Percentiles rank a stretch among this genome's conserved stretches.
Conservation (phyloP, 2,113 vertebrate genomes). For the Onychostruthus taczanowskii region DNA sequence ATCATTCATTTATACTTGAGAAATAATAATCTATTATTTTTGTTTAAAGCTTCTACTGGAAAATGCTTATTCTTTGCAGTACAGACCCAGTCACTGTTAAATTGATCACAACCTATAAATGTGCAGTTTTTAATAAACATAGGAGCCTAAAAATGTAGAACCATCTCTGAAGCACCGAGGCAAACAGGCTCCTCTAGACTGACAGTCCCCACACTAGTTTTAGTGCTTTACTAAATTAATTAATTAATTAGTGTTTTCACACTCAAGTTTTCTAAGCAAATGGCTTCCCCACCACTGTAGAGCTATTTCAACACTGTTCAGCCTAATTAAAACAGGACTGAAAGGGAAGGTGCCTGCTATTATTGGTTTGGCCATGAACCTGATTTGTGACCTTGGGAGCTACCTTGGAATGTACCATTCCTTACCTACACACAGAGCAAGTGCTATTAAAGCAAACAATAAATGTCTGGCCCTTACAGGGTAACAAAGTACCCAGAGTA, state of each 20-base stretch:
- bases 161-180: background rate
- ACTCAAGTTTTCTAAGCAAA: background rate
- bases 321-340: constrained; percentile 31
- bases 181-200: background rate
- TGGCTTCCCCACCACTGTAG: background rate
- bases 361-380: constrained; percentile 26
- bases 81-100: background rate
- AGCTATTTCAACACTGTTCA: constrained; percentile 12
- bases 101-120: background rate
- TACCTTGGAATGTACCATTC: background rate
- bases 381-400: constrained; percentile 52
- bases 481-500: background rate
- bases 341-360: constrained; percentile 25
- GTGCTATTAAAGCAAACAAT: background rate
- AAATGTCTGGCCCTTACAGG: background rate
- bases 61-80: background rate
- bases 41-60: background rate
- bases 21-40: background rate
- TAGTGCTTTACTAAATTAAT: too few species aligned
- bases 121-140: fast-evolving
- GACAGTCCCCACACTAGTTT: background rate
- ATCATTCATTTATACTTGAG: background rate
- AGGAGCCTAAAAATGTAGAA: background rate
- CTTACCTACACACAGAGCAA: background rate
- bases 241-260: background rate